Percentiles rank a stretch among this genome's conserved stretches.
These are phyloP conservation scores for Coregonus suidteri DNA, from an alignment of 2,797 vertebrate genomes.

Conservation along the genomic window DNA sequence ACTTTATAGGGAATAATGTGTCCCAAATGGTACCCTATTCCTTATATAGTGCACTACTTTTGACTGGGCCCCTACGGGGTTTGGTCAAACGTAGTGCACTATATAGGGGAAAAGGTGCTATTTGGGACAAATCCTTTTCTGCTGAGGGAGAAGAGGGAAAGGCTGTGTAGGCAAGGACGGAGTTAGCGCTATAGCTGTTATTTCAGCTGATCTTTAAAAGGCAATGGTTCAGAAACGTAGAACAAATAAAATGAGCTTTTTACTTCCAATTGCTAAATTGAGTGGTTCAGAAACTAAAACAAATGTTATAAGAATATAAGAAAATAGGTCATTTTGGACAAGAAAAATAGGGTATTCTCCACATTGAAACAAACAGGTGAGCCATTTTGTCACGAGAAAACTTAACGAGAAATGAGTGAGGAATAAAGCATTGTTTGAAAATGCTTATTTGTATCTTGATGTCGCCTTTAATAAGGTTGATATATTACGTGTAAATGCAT, in stretches of 20 bases:
- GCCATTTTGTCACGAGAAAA: background rate
- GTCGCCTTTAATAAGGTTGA: background rate
- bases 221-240: conserved; percentile 66
- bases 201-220: conserved; percentile 76
- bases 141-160: conserved; percentile 61
- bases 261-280: too few species aligned
- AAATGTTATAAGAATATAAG: conserved; percentile 39
- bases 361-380: background rate
- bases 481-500: too few species aligned
- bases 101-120: too few species aligned
- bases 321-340: conserved; percentile 57
- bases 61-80: too few species aligned
- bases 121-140: conserved; percentile 44
- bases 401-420: background rate
- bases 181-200: conserved; percentile 71
- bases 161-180: conserved; percentile 64
- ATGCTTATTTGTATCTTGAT: background rate
- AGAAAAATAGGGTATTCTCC: conserved; percentile 42
- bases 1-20: too few species aligned
- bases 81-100: too few species aligned
- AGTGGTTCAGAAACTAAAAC: conserved; percentile 46
- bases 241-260: conserved; percentile 40
- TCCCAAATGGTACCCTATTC: too few species aligned
- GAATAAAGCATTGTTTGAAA: background rate
- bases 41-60: too few species aligned